Conservation (phyloP, 1,140 invertebrate species). For the Mactra quadrangularis region DNA sequence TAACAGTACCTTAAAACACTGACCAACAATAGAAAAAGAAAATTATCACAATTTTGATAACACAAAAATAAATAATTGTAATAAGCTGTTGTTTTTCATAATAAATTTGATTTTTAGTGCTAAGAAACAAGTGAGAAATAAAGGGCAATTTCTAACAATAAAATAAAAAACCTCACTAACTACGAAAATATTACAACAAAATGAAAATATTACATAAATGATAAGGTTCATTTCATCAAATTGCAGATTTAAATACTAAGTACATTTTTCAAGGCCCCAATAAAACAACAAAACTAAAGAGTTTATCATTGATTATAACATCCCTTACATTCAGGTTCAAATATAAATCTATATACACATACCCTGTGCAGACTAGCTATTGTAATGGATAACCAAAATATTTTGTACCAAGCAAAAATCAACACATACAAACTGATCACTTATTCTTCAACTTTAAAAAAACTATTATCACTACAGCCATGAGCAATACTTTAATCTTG, state of each 20-base stretch:
- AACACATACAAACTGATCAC: too few species aligned
- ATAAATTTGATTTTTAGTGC: slow-evolving; percentile 54
- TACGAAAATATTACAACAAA: slow-evolving; percentile 2
- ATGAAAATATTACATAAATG: too few species aligned
- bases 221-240: too few species aligned
- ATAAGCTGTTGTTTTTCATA: slow-evolving; percentile 24
- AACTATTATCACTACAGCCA: too few species aligned
- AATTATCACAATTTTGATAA: slow-evolving; percentile 15
- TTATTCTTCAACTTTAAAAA: neutral
- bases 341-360: slow-evolving; percentile 8
- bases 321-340: slow-evolving; percentile 10
- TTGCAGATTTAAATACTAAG: neutral
- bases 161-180: neutral
- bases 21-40: neutral
- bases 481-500: too few species aligned
- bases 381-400: slow-evolving; percentile 4
- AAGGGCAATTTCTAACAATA: neutral
- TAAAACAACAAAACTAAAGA: neutral
- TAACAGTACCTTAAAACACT: neutral
- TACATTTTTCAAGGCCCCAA: too few species aligned
- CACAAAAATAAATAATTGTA: neutral
- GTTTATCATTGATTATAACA: slow-evolving; percentile 27
- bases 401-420: neutral
- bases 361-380: slow-evolving; percentile 35
- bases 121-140: slow-evolving; percentile 29